Percentiles rank a stretch among this genome's conserved stretches.
These are phyloP conservation scores for Drosophila histrio DNA, from an alignment of 2,888 invertebrate genomes.

Conservation along the genomic window DNA sequence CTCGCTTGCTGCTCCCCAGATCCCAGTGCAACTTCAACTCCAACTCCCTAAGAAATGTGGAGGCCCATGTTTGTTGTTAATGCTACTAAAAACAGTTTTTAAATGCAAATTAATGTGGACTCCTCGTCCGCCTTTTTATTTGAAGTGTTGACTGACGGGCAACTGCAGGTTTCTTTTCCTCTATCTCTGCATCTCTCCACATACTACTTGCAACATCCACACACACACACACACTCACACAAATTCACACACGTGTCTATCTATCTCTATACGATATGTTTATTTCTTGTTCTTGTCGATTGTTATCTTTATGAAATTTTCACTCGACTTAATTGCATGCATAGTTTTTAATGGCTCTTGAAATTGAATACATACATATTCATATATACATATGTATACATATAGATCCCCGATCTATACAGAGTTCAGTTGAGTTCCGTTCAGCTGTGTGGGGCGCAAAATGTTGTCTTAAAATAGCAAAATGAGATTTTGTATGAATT, in stretches of 20 bases:
- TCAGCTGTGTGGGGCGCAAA: conserved; percentile 21
- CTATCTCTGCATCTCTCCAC: conserved; percentile 1
- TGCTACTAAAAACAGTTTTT: conserved; percentile 78
- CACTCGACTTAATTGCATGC: conserved; percentile 80
- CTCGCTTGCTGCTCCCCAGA: conserved; percentile 30
- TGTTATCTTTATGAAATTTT: conserved; percentile 80
- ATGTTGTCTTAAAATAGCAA: conserved; percentile 47
- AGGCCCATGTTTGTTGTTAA: conserved; percentile 66
- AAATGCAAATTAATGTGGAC: conserved; percentile 79
- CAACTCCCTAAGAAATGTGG: conserved; percentile 1
- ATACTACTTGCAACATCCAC: conserved; percentile 6
- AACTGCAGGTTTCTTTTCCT: conserved; percentile 50
- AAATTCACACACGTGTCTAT: not conserved
- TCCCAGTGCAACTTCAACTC: not conserved
- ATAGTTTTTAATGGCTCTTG: conserved; percentile 77
- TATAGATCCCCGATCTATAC: conserved; percentile 1
- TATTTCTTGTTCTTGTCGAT: conserved; percentile 76
- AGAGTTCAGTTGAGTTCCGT: conserved; percentile 6
- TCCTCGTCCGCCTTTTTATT: conserved; percentile 65
- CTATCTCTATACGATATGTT: conserved; percentile 46
- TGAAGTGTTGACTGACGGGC: conserved; percentile 75
- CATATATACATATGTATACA: not conserved
- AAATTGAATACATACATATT: conserved; percentile 61
- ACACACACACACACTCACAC: not conserved
- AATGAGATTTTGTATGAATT: conserved; percentile 48